Conservation (phyloP, 1,140 invertebrate genomes). For the Coenobita brevimanus region DNA sequence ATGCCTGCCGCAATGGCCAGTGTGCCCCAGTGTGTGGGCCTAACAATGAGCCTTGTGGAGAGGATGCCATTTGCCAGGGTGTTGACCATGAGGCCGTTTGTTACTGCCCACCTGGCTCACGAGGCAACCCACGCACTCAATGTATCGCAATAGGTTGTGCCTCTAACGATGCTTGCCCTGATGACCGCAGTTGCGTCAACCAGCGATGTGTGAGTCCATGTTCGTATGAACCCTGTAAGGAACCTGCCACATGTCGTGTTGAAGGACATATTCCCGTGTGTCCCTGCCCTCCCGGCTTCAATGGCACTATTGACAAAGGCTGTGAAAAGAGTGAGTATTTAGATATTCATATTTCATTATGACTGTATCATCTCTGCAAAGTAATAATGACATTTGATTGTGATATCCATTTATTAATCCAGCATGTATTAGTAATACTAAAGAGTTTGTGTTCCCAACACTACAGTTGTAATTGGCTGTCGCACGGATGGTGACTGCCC, state of each 20-base stretch:
- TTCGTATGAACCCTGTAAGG: slow-evolving; percentile 81
- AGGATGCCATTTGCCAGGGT: slow-evolving; percentile 72
- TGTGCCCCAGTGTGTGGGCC: slow-evolving; percentile 80
- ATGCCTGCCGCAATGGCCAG: slow-evolving; percentile 85
- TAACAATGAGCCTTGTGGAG: slow-evolving; percentile 71
- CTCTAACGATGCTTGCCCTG: slow-evolving; percentile 83
- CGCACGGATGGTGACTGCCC: slow-evolving; percentile 70
- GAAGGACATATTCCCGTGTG: slow-evolving; percentile 87
- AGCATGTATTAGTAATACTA: no score
- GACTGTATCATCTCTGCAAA: no score
- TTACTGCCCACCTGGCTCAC: slow-evolving; percentile 78
- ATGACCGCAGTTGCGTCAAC: slow-evolving; percentile 84
- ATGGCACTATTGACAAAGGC: slow-evolving; percentile 82
- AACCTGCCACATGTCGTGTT: slow-evolving; percentile 85
- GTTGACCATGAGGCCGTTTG: slow-evolving; percentile 73
- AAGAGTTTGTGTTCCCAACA: slow-evolving; percentile 71
- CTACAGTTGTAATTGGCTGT: slow-evolving; percentile 71
- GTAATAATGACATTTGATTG: no score
- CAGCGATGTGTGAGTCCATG: slow-evolving; percentile 87
- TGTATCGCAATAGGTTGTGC: slow-evolving; percentile 85
- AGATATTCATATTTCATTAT: neutral
- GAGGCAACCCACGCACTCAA: slow-evolving; percentile 76
- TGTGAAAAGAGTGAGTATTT: slow-evolving; percentile 71
- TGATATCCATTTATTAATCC: no score
- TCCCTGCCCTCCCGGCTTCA: slow-evolving; percentile 84